These are phyloP conservation scores for Indri indri DNA, from an alignment of 2,113 vertebrate genomes.

Conservation along the genomic window DNA sequence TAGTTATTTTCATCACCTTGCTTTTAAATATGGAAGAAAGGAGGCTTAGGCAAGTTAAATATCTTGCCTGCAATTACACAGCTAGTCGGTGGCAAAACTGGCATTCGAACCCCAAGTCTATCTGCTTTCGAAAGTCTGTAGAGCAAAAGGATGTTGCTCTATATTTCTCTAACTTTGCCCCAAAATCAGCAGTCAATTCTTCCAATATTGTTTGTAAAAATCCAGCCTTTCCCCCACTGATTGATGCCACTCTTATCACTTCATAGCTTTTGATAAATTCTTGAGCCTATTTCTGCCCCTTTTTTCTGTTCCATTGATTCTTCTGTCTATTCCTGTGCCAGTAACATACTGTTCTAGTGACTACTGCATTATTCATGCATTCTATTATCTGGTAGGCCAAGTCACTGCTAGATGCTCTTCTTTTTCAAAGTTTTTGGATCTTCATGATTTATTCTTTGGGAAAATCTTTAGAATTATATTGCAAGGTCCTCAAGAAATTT, in stretches of 20 bases:
- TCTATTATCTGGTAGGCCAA: constrained; percentile 4
- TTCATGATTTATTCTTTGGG: not conserved
- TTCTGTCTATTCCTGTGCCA: not conserved
- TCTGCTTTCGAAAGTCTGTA: not conserved
- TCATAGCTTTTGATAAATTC: not conserved
- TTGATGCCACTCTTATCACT: not conserved
- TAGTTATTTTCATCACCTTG: constrained; percentile 15
- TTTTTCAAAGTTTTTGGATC: constrained; percentile 34
- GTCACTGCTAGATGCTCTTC: not conserved
- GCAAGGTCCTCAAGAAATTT: not conserved
- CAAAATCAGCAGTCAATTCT: not conserved
- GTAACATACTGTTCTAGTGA: not conserved
- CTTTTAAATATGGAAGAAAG: constrained; percentile 37
- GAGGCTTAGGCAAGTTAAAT: not conserved
- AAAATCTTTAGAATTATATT: constrained; percentile 22
- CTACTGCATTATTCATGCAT: constrained; percentile 53
- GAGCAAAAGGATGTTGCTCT: not conserved
- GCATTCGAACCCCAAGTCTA: not conserved
- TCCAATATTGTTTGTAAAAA: constrained; percentile 11
- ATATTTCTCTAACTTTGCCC: not conserved
- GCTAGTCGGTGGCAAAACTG: not conserved
- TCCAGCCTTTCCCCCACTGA: not conserved
- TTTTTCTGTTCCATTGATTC: constrained; percentile 47
- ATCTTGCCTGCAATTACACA: not conserved
- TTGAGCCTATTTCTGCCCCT: constrained; percentile 2